Evolutionary conservation across 2,888 invertebrate genomes (phyloP), one percentile per base, ranked within the genome.

Genomic region (Zygogramma bicolorata): DNA sequence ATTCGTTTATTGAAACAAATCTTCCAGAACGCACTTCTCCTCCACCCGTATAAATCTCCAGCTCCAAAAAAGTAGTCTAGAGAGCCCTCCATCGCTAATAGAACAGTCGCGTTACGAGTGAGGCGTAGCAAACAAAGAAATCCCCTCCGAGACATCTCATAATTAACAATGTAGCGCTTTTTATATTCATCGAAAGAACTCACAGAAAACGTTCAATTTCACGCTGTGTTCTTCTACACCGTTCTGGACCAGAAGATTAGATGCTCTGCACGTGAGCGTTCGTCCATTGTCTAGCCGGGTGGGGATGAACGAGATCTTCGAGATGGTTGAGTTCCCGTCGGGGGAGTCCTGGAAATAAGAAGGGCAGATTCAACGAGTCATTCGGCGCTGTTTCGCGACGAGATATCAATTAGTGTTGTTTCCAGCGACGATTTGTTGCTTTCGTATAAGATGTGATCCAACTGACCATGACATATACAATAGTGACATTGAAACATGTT

Each of bases 191-290:
- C 49, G 66, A 61, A 81, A 74, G 75, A 86, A 91, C 96, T 95
- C 89, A 97, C 97, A 97, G 88, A 94, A 94, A 78, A 97, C 93
- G 88, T 95, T 94, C 71, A 97, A 90, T 84, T 92, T 93, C 90
- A 95, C 92, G 62, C 92, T 92, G 75, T 94, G 93, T 86, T 97
- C 96, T 74, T 93, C 90, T 22, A 92, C 90, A 70, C 93, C 91
- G 79, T 91, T 92, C 80, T 92, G 91, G 25, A 96, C 90, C 77
- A 92, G 89, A 60, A 91, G 89, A 87, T 97, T 97, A 69, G 93
- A 91, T 0, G 96, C 96, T 71, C 94, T 91, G 84, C 97, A 97
- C 65, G 93, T 93, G 73, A 97, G 89, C 31, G 91, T 90, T 82
- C 92, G 93, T 15, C 93, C 94, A 84, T 96, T 93, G 88, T 97